Base-by-base conservation (phyloP, 1,140 invertebrate genomes). In the Drosophila novamexicana region DNA sequence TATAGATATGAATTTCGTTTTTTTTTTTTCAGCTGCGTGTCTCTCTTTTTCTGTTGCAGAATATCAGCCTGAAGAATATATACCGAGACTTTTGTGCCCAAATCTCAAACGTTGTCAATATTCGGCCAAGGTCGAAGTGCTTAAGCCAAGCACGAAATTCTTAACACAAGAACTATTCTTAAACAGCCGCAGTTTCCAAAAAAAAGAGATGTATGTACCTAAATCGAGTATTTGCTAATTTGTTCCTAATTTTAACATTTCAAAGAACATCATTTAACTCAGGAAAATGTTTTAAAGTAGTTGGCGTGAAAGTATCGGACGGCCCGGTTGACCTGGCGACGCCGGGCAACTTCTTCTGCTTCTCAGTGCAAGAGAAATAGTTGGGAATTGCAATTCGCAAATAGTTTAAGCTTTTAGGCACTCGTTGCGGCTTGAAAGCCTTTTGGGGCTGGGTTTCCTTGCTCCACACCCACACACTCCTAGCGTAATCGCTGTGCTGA, bases 1-100 rank as follows among this genome's bases (percentile, higher is more conserved):
- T 54, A 42, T 74, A 74, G 65, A 67, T 73, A 40, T 67, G 49
- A 74, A 69, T 56, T 68, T 40, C 29, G 56, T 61, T 59, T 74
- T 54, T 59, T 59, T 42, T 36, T 54, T 54, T 54, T 37, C 14
- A 14, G 52, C 52, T 53, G 52, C 50, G 50, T 53, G n/a, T 7
- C n/a, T 36, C 29, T 36, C 7, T 14, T 14, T 42, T 42, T 8
- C n/a, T 6, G 6, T 42, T n/a, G 5, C 12, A 42, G 39, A 42
- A 12, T n/a, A 42, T 29, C 22, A 29, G 22, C 22, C 2, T 4
- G 4, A 29, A 29, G 4, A 29, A 5, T 29, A 29, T 29, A 3
- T 29, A 5, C 4, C 22, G 3, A 5, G 4, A 5, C 22, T 29
- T 29, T 29, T 29, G 22, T 29, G 22, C 22, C 22, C 22, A 29